Evolutionary conservation across 64 coral and sea anemone genomes (phyloP).

Genomic region (Platygyra sinensis): DNA sequence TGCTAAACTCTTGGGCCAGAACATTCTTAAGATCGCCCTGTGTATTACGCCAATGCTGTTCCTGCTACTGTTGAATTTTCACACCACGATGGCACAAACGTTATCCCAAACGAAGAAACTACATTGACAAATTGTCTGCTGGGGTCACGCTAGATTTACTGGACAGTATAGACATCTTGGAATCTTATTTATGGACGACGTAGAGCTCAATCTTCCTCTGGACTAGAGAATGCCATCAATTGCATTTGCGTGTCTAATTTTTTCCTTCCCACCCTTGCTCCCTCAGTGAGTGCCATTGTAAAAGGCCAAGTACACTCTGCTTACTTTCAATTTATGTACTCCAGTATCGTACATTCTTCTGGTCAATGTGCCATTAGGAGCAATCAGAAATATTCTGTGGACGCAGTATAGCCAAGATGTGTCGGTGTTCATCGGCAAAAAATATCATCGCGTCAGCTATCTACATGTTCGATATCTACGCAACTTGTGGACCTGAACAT

Average conservation of each 20-base stretch:
- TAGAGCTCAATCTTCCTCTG: slow-evolving; percentile 44
- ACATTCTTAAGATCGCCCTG: slow-evolving; percentile 81
- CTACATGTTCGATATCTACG: slow-evolving; percentile 75
- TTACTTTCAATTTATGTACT: slow-evolving; percentile 69
- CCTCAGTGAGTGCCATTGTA: slow-evolving; percentile 70
- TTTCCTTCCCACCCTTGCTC: slow-evolving; percentile 85
- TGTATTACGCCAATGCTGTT: slow-evolving; percentile 90
- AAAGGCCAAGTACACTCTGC: slow-evolving; percentile 68
- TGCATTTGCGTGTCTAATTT: slow-evolving; percentile 94
- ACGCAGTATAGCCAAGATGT: slow-evolving; percentile 71
- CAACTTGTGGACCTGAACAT: slow-evolving; percentile 63
- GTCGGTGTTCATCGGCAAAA: slow-evolving; percentile 91
- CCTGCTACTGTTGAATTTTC: slow-evolving; percentile 79
- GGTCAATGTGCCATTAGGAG: slow-evolving; percentile 79
- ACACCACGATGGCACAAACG: slow-evolving; percentile 76
- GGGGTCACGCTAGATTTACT: slow-evolving; percentile 85
- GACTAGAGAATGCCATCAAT: slow-evolving; percentile 85
- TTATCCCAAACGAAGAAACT: slow-evolving; percentile 58
- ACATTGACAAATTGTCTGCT: slow-evolving; percentile 78
- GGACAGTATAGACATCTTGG: slow-evolving; percentile 94
- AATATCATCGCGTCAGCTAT: slow-evolving; percentile 82
- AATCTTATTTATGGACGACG: slow-evolving; percentile 86
- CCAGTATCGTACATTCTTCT: slow-evolving; percentile 80
- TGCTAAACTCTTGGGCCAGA: slow-evolving; percentile 78
- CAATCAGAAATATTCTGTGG: slow-evolving; percentile 78